These are phyloP conservation scores for Ylistrum balloti DNA, from an alignment of 1,140 invertebrate genomes.

Conservation along the genomic window DNA sequence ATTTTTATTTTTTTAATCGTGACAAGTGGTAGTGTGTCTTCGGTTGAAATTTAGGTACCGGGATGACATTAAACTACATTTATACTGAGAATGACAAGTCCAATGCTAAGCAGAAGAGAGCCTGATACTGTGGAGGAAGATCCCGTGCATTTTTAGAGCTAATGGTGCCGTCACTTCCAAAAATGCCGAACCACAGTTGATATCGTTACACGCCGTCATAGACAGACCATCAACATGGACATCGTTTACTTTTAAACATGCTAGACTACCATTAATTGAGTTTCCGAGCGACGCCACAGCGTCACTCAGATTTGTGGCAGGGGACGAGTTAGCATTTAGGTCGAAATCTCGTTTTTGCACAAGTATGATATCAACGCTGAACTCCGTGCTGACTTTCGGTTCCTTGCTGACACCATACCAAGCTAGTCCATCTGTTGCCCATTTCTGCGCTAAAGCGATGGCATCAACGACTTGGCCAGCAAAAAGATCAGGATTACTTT, in stretches of 20 bases:
- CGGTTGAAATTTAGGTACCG: no score
- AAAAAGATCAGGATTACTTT: background rate
- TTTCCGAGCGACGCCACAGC: background rate
- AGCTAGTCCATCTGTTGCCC: background rate
- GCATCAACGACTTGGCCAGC: background rate
- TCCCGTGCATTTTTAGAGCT: background rate
- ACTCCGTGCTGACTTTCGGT: background rate
- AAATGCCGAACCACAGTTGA: background rate
- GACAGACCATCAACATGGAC: background rate
- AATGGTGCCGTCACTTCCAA: background rate
- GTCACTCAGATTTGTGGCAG: background rate
- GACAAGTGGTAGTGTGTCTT: no score
- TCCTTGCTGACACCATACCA: background rate
- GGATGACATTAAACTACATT: no score
- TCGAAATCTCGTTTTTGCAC: background rate
- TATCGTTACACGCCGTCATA: background rate
- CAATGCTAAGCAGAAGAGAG: background rate
- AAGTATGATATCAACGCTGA: background rate
- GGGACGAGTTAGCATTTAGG: background rate
- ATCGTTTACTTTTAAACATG: background rate
- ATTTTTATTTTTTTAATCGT: no score
- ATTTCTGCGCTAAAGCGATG: background rate
- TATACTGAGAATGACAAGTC: background rate
- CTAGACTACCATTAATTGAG: background rate
- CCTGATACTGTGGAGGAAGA: background rate